phyloP scores from a whole-genome alignment of 2,113 vertebrate species.

The Typhlomys cinereus region DNA sequence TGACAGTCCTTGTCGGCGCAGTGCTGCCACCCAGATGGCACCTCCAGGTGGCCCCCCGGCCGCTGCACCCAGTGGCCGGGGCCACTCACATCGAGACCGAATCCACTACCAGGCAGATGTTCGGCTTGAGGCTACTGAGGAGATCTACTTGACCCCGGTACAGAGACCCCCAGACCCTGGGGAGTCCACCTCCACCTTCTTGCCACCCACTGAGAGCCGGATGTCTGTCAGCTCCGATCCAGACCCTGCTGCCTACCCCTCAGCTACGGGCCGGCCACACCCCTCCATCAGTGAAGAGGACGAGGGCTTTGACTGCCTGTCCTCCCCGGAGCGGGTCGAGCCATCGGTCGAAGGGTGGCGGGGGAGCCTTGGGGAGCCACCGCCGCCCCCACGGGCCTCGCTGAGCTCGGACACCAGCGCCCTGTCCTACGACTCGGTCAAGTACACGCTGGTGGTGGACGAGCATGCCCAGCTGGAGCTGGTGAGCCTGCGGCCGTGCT shows the following conservation, averaged over 20 bases:
- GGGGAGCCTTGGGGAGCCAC: slow-evolving; percentile 77
- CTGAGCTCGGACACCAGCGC: slow-evolving; percentile 96
- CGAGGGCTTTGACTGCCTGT: slow-evolving; percentile 89
- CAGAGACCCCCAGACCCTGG: slow-evolving; percentile 91
- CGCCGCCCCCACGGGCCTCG: slow-evolving; percentile 86
- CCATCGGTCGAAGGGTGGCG: slow-evolving; percentile 75
- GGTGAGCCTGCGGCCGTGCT: slow-evolving; percentile 95
- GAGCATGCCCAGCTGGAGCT: slow-evolving; percentile 96
- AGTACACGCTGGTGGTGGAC: slow-evolving; percentile 98
- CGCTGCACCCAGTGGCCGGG: slow-evolving; percentile 59
- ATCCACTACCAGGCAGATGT: slow-evolving; percentile 94
- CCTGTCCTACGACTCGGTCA: slow-evolving; percentile 97
- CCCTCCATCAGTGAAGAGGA: slow-evolving; percentile 95
- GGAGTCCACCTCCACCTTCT: slow-evolving; percentile 84
- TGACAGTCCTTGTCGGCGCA: slow-evolving; percentile 90
- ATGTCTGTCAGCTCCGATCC: slow-evolving; percentile 96
- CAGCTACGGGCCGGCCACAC: slow-evolving; percentile 90
- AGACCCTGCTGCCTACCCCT: slow-evolving; percentile 91
- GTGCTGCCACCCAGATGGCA: slow-evolving; percentile 88
- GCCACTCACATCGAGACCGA: slow-evolving; percentile 88
- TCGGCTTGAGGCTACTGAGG: slow-evolving; percentile 94
- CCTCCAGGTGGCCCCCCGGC: slow-evolving; percentile 76
- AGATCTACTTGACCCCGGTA: slow-evolving; percentile 96
- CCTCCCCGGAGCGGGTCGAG: slow-evolving; percentile 82
- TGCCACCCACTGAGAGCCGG: slow-evolving; percentile 92